Conservation (phyloP, 2,113 vertebrate species). For the Chaenocephalus aceratus region DNA sequence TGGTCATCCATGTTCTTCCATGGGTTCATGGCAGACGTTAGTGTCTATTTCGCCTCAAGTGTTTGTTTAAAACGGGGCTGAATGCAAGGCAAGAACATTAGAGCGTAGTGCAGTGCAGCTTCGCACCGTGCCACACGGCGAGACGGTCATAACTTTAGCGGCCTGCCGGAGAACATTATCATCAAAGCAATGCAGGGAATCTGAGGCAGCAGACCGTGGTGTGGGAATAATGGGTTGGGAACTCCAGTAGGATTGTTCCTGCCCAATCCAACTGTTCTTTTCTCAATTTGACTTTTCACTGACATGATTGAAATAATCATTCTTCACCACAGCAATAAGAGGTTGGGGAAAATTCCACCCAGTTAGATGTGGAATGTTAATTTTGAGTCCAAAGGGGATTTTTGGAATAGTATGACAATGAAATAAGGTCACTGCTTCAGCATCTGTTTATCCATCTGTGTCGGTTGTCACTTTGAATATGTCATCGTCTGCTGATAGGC, state of each 20-base stretch:
- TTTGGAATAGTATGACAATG: constrained; percentile 54
- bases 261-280: constrained; percentile 56
- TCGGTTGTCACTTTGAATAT: constrained; percentile 56
- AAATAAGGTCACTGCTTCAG: constrained; percentile 70
- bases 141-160: constrained; percentile 68
- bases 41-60: constrained; percentile 47
- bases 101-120: constrained; percentile 36
- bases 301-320: constrained; percentile 86
- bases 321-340: constrained; percentile 25
- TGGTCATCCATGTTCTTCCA: constrained; percentile 6
- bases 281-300: constrained; percentile 68
- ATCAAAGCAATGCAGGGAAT: constrained; percentile 75
- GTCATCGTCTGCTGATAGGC: constrained; percentile 24
- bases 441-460: constrained; percentile 69
- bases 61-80: constrained; percentile 52
- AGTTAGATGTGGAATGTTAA: constrained; percentile 68
- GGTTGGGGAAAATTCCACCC: constrained; percentile 45
- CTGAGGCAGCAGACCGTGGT: constrained; percentile 70
- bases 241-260: constrained; percentile 30
- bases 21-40: constrained; percentile 37
- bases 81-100: constrained; percentile 58
- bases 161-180: constrained; percentile 73
- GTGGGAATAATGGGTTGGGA: constrained; percentile 63
- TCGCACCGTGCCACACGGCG: constrained; percentile 41
- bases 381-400: constrained; percentile 34